These are phyloP conservation scores for Uromys caudimaculatus DNA, from an alignment of 2,797 vertebrate species.

Conservation along the genomic window DNA sequence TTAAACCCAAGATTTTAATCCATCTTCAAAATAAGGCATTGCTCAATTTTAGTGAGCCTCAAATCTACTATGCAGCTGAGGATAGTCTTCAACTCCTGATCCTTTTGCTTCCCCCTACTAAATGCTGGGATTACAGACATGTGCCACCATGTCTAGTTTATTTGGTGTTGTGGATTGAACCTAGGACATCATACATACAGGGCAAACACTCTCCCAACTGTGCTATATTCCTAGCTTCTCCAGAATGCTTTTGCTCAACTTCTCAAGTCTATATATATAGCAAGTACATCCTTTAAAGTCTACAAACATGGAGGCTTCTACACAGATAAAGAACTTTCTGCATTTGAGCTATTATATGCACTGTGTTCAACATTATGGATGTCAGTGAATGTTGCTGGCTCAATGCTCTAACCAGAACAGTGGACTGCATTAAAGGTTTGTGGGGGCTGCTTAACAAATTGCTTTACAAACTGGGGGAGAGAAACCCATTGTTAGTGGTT, in stretches of 20 bases:
- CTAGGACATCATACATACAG: not conserved
- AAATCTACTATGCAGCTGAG: not conserved
- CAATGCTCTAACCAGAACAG: not conserved
- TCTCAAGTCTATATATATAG: not conserved
- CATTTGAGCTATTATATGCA: not conserved
- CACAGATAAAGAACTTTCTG: not conserved
- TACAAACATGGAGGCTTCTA: conserved; percentile 14
- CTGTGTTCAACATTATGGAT: not conserved
- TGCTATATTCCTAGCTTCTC: not conserved
- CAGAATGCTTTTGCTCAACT: not conserved
- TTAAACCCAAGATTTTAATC: not conserved
- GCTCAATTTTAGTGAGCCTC: not conserved
- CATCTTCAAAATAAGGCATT: conserved; percentile 36
- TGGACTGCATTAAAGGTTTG: not conserved
- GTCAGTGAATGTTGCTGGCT: not conserved
- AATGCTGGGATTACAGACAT: not conserved
- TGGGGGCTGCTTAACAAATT: not conserved
- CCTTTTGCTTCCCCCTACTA: not conserved
- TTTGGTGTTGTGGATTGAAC: not conserved
- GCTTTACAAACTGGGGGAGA: not conserved
- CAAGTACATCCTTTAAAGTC: conserved; percentile 4
- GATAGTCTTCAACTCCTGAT: not conserved
- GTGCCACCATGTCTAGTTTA: not conserved
- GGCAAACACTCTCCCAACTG: not conserved
- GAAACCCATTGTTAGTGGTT: not conserved